Base-by-base conservation (phyloP, 2,888 invertebrate genomes). In the Dyspetes luteomarginatus region DNA sequence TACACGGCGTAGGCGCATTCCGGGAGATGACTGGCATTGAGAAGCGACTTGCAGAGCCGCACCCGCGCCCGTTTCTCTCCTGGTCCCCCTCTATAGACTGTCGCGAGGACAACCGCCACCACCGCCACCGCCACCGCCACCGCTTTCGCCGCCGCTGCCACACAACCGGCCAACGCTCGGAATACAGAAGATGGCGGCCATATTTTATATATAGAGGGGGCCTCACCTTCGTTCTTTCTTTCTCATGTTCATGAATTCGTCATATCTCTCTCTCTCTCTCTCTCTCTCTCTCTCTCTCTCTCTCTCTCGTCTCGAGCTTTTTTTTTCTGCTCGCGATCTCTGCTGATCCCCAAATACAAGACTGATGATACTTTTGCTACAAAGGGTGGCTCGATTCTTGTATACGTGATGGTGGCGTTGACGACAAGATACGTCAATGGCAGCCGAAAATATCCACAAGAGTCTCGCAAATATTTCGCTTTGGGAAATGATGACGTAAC, bases 141-240 rank as follows among this genome's bases (percentile, higher is more conserved):
- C 36, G 36, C 36, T 7, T 36, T 12, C 36, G 7, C 12, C 3
- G 36, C 36, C 72, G 55, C 80, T 71, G 48, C 62, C 75, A 67
- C n/a, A n/a, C 73, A 58, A 72, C 78, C 78, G 82, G 83, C 74
- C 86, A 87, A 90, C 88, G 91, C 89, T 88, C 86, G 86, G 91
- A 91, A 91, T 91, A 90, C 91, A 87, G 88, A 91, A 88, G 89
- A 89, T 88, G 91, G 91, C 90, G 85, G 90, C 91, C 91, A 90
- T 91, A 86, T 91, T 91, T 5, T n/a, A n/a, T 36, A 36, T 36
- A 86, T 56, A 65, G 24, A 48, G 69, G 86, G 84, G 79, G 79
- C 86, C 83, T 85, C 78, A 45, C 64, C 73, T 69, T 67, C 52
- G 56, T 48, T 71, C 60, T 15, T 28, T 62, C 45, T 9, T 68